phyloP scores from a whole-genome alignment of 2,888 invertebrate species.

The Apotomis capreana region DNA sequence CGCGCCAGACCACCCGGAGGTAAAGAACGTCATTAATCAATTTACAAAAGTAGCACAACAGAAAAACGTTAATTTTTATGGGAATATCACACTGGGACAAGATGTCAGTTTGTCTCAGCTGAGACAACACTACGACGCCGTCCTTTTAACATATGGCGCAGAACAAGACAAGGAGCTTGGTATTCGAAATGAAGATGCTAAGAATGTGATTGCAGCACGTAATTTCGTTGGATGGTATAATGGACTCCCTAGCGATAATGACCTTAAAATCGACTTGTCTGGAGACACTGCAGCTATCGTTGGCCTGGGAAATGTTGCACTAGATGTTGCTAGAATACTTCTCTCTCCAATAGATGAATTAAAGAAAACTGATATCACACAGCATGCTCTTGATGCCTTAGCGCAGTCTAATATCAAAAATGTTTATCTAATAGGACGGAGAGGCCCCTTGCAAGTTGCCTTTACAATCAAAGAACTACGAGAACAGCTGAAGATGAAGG shows the following conservation, averaged over 20 bases:
- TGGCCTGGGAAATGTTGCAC: constrained; percentile 99
- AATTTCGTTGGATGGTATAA: constrained; percentile 99
- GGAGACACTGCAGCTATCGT: constrained; percentile 89
- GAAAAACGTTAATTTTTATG: constrained; percentile 90
- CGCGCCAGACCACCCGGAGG: constrained; percentile 99
- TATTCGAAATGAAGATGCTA: constrained; percentile 91
- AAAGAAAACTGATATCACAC: constrained; percentile 95
- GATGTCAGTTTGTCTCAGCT: constrained; percentile 91
- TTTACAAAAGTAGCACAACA: constrained; percentile 95
- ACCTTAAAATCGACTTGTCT: constrained; percentile 83
- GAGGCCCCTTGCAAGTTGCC: constrained; percentile 98
- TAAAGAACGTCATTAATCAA: constrained; percentile 98
- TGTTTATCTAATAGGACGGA: constrained; percentile 93
- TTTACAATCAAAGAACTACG: constrained; percentile 99
- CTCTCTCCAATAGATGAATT: constrained; percentile 91
- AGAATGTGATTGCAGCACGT: constrained; percentile 93
- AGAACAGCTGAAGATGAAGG: constrained; percentile 92
- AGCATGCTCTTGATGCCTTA: constrained; percentile 90
- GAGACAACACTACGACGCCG: constrained; percentile 92
- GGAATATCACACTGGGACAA: constrained; percentile 93
- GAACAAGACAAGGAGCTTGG: constrained; percentile 90
- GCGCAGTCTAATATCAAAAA: constrained; percentile 89
- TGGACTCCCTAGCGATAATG: constrained; percentile 91
- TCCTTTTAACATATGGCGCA: constrained; percentile 96
- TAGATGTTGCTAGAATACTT: constrained; percentile 98